Conservation (phyloP, 2,888 invertebrate genomes). For the Caenorhabditis drosophilae region DNA sequence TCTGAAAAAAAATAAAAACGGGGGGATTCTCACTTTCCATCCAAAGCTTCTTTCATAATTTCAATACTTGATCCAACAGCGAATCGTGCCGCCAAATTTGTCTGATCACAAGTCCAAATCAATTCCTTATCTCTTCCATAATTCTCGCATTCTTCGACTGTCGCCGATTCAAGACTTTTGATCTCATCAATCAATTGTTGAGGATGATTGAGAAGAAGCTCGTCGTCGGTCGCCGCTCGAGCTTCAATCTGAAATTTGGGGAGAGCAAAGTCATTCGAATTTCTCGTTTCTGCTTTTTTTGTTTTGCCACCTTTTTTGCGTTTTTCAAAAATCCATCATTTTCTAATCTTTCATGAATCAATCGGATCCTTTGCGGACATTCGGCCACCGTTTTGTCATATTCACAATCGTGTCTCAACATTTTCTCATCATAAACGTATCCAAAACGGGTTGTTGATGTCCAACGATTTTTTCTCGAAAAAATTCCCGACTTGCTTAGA, state of each 20-base stretch:
- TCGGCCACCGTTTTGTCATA: conserved; percentile 56
- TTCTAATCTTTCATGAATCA: conserved; percentile 49
- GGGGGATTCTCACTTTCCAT: conserved; percentile 37
- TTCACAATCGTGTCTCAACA: conserved; percentile 53
- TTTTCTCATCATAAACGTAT: conserved; percentile 55
- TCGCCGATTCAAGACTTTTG: conserved; percentile 23
- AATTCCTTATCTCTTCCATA: conserved; percentile 55
- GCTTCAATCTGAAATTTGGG: conserved; percentile 41
- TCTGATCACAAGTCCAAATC: conserved; percentile 48
- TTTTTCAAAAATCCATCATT: conserved; percentile 39
- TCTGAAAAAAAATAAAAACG: no score
- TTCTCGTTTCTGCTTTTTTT: not conserved
- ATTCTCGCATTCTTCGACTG: conserved; percentile 48
- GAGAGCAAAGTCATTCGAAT: not conserved
- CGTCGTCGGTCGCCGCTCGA: conserved; percentile 51
- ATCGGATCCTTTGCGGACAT: conserved; percentile 51
- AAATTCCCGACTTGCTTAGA: no score
- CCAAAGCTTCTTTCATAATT: conserved; percentile 47
- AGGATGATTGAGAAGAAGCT: conserved; percentile 49
- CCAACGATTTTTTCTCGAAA: no score
- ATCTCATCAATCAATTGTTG: conserved; percentile 42
- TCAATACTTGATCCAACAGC: conserved; percentile 54
- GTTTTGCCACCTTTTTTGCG: not conserved
- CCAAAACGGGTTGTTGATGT: conserved; percentile 43
- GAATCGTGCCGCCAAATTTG: conserved; percentile 45